Conservation (phyloP, 1,140 invertebrate genomes). For the Drosophila ohnishii region DNA sequence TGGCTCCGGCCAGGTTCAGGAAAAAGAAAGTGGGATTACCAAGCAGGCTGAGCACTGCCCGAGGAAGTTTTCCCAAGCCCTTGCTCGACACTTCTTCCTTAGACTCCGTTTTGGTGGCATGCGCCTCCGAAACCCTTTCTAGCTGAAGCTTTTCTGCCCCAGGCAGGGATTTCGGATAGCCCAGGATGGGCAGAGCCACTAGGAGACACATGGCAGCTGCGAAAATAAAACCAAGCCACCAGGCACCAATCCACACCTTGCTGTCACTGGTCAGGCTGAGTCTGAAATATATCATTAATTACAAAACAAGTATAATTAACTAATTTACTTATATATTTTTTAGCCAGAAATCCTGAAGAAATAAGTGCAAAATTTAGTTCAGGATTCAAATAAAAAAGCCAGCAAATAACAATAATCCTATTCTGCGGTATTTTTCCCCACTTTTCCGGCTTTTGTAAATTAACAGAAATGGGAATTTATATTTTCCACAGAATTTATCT, state of each 20-base stretch:
- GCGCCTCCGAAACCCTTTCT: conserved; percentile 88
- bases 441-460: conserved; percentile 13
- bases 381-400: not conserved
- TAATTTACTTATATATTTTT: not conserved
- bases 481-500: conserved; percentile 6
- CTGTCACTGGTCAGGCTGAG: conserved; percentile 88
- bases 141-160: conserved; percentile 87
- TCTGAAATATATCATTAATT: conserved; percentile 75
- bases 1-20: conserved; percentile 90
- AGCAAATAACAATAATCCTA: not conserved
- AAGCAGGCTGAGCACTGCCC: conserved; percentile 87
- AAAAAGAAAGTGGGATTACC: conserved; percentile 92
- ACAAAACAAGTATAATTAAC: not conserved
- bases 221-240: conserved; percentile 93
- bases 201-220: conserved; percentile 87
- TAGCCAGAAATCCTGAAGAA: not conserved
- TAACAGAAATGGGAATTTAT: conserved; percentile 41
- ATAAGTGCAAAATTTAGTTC: not conserved
- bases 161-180: conserved; percentile 88
- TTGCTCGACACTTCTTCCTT: not conserved
- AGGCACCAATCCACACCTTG: conserved; percentile 92
- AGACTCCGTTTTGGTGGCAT: conserved; percentile 83
- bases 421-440: not conserved
- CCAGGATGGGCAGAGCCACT: conserved; percentile 88
- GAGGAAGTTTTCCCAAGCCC: conserved; percentile 86